These are phyloP conservation scores for Chaenodraco wilsoni DNA, from an alignment of 2,797 vertebrate species.

Conservation along the genomic window DNA sequence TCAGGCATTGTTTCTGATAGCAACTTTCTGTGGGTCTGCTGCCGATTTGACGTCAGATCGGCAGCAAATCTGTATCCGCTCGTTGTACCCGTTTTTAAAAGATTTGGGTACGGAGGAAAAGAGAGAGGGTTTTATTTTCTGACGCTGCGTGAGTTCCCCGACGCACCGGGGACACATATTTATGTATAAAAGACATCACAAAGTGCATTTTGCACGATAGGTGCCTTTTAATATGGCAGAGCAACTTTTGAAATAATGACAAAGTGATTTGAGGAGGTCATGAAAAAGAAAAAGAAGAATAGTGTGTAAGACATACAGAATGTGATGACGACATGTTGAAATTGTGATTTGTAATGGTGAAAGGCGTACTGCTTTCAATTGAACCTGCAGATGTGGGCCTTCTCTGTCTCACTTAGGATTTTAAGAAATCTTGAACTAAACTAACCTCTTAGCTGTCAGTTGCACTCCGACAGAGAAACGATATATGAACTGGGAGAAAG, in stretches of 20 bases:
- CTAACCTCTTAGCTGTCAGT: conserved; percentile 61
- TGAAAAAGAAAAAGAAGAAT: background rate
- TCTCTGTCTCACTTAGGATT: conserved; percentile 36
- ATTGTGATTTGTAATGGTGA: background rate
- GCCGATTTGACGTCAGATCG: too few relatives aligned
- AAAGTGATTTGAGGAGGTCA: conserved; percentile 1
- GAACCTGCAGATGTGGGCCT: conserved; percentile 6
- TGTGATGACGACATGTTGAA: conserved; percentile 3
- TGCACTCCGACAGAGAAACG: conserved; percentile 43
- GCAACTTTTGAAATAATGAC: conserved; percentile 15
- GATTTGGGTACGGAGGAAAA: too few relatives aligned
- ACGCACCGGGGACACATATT: too few relatives aligned
- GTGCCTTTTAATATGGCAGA: too few relatives aligned
- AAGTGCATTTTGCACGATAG: too few relatives aligned
- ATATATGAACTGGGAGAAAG: conserved; percentile 41
- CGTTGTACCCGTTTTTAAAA: too few relatives aligned
- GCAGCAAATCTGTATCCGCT: too few relatives aligned
- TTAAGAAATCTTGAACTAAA: conserved; percentile 57
- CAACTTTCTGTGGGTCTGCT: too few relatives aligned
- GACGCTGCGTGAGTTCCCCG: too few relatives aligned
- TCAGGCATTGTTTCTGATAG: too few relatives aligned
- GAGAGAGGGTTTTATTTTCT: too few relatives aligned
- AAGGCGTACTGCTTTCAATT: conserved; percentile 21
- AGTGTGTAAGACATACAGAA: background rate
- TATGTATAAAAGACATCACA: too few relatives aligned